These are phyloP conservation scores for Euclidia mi DNA, from an alignment of 2,888 invertebrate species.

Conservation along the genomic window DNA sequence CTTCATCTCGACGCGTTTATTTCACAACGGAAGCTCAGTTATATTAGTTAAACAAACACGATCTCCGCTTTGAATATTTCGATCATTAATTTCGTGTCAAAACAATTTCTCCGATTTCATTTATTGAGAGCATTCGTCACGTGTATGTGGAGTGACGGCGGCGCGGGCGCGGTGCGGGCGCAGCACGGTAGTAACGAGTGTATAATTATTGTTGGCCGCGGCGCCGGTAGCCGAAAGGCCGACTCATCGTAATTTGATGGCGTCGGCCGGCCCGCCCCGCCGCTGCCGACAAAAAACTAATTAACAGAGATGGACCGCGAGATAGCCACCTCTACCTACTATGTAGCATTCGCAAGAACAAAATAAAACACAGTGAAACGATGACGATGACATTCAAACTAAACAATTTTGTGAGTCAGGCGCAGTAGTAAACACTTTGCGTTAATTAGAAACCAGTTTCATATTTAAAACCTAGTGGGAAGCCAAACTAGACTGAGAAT, in stretches of 20 bases:
- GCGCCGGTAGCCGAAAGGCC: slow-evolving; percentile 88
- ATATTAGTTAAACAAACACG: slow-evolving; percentile 27
- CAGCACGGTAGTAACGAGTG: slow-evolving; percentile 90
- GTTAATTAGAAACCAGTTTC: slow-evolving; percentile 44
- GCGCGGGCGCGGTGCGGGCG: slow-evolving; percentile 71
- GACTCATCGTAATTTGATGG: slow-evolving; percentile 90
- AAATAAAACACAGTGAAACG: slow-evolving; percentile 67
- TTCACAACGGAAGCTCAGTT: slow-evolving; percentile 7
- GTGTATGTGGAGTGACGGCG: slow-evolving; percentile 55
- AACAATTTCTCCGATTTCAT: slow-evolving; percentile 76
- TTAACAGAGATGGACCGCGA: slow-evolving; percentile 84
- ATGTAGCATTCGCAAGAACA: slow-evolving; percentile 78
- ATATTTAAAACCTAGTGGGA: slow-evolving; percentile 38
- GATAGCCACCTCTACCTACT: slow-evolving; percentile 66
- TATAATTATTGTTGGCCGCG: slow-evolving; percentile 85
- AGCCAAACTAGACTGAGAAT: slow-evolving; percentile 40
- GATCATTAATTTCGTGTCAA: slow-evolving; percentile 68
- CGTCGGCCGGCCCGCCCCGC: slow-evolving; percentile 85
- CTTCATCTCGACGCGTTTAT: slow-evolving; percentile 23
- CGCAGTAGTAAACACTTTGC: slow-evolving; percentile 26
- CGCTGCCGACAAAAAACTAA: slow-evolving; percentile 87
- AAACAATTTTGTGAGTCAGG: slow-evolving; percentile 62
- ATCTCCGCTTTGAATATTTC: slow-evolving; percentile 37
- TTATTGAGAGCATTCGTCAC: slow-evolving; percentile 74
- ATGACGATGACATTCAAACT: slow-evolving; percentile 66